These are phyloP conservation scores for Macquaria australasica DNA, from an alignment of 2,113 vertebrate species.

Conservation along the genomic window DNA sequence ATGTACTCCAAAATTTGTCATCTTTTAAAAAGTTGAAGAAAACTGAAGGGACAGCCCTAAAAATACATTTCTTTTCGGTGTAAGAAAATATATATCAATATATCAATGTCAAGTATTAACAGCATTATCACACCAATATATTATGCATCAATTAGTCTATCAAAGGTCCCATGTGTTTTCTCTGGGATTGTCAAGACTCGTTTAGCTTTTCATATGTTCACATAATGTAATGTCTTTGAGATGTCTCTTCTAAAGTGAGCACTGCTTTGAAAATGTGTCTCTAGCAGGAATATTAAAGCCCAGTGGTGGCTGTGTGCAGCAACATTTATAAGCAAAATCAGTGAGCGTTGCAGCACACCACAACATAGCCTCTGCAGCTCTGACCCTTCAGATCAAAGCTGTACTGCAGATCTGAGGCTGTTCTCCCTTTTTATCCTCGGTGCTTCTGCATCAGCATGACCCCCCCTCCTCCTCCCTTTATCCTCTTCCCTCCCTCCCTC, in stretches of 20 bases:
- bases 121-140: not conserved
- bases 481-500: not conserved
- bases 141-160: slow-evolving; percentile 7
- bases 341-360: slow-evolving; percentile 34
- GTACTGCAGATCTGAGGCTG: slow-evolving; percentile 67
- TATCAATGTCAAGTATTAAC: not conserved
- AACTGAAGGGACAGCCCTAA: too few species aligned
- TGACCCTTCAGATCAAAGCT: slow-evolving; percentile 72
- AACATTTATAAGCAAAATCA: slow-evolving; percentile 31
- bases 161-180: not conserved
- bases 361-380: slow-evolving; percentile 48
- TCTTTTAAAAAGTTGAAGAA: not conserved
- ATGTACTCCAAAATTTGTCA: not conserved
- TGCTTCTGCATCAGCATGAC: slow-evolving; percentile 28
- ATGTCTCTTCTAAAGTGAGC: slow-evolving; percentile 1
- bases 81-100: not conserved
- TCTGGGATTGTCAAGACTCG: not conserved
- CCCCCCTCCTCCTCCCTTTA: slow-evolving; percentile 2
- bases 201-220: not conserved
- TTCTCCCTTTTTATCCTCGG: slow-evolving; percentile 52
- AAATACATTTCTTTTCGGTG: not conserved
- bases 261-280: slow-evolving; percentile 18
- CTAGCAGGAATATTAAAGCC: slow-evolving; percentile 3
- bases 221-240: not conserved
- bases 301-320: slow-evolving; percentile 7